phyloP scores from a whole-genome alignment of 2,113 vertebrate species.

The Etheostoma cragini region DNA sequence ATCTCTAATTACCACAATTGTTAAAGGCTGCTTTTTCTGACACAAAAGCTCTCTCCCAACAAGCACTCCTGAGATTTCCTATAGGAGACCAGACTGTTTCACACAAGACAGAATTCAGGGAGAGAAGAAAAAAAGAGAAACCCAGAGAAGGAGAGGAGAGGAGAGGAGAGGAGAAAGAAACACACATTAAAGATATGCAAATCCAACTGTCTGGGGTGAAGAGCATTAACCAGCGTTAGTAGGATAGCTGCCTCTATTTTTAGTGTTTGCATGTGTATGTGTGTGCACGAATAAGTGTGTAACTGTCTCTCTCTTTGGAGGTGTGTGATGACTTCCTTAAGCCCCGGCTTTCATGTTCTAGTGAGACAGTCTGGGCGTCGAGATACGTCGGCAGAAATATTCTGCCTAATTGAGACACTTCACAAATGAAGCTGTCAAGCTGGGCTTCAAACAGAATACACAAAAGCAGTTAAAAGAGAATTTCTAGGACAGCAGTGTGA shows the following conservation, averaged over 20 bases:
- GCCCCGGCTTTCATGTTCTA: slow-evolving; percentile 80
- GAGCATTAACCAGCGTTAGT: slow-evolving; percentile 80
- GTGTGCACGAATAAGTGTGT: slow-evolving; percentile 20
- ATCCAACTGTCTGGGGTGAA: slow-evolving; percentile 81
- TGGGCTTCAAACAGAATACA: slow-evolving; percentile 77
- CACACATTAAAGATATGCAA: slow-evolving; percentile 84
- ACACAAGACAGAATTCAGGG: slow-evolving; percentile 61
- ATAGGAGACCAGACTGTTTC: slow-evolving; percentile 71
- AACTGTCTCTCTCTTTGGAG: slow-evolving; percentile 68
- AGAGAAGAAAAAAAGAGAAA: slow-evolving; percentile 39
- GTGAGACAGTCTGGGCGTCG: slow-evolving; percentile 76
- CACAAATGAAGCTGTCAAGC: slow-evolving; percentile 80
- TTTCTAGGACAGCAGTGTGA: slow-evolving; percentile 73
- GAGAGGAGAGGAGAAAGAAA: slow-evolving; percentile 41
- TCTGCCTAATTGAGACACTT: slow-evolving; percentile 83
- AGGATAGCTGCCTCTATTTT: slow-evolving; percentile 83
- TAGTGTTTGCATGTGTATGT: slow-evolving; percentile 67
- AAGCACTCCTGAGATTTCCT: slow-evolving; percentile 79
- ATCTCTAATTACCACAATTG: slow-evolving; percentile 83
- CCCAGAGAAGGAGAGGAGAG: slow-evolving; percentile 37
- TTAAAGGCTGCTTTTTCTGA: slow-evolving; percentile 67
- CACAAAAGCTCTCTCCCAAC: slow-evolving; percentile 73
- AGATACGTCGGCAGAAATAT: slow-evolving; percentile 82
- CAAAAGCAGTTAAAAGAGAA: slow-evolving; percentile 66
- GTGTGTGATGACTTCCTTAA: slow-evolving; percentile 86